Percentiles rank a stretch among this genome's conserved stretches.
Conservation (phyloP, 2,888 invertebrate species). For the Sericinus montela region DNA sequence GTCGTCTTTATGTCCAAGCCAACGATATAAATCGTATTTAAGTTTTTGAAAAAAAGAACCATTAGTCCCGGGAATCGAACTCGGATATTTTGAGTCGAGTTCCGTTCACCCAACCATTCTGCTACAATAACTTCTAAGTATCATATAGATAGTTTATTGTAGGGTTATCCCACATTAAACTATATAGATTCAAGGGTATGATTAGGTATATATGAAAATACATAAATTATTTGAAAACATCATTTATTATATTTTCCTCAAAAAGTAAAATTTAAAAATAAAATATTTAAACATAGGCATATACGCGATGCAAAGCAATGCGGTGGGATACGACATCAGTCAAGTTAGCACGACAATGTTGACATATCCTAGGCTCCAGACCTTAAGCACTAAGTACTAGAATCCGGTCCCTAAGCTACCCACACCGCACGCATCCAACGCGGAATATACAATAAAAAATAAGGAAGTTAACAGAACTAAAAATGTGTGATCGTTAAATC, state of each 20-base stretch:
- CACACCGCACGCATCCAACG: constrained; percentile 35
- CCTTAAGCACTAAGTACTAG: constrained; percentile 3
- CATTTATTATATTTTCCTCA: constrained; percentile 77
- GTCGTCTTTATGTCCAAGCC: too few relatives aligned
- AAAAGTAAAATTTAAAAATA: constrained; percentile 78
- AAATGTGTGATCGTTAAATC: constrained; percentile 65
- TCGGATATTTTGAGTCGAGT: too few relatives aligned
- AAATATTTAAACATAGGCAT: constrained; percentile 74
- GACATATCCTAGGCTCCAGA: background rate
- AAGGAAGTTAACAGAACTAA: constrained; percentile 60
- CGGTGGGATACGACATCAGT: constrained; percentile 32
- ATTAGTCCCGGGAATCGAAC: too few relatives aligned
- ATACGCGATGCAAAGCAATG: constrained; percentile 55
- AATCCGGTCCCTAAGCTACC: background rate
- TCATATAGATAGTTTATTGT: too few relatives aligned
- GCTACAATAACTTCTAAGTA: too few relatives aligned
- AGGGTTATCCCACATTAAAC: too few relatives aligned
- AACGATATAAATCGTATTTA: too few relatives aligned
- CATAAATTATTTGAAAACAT: constrained; percentile 70
- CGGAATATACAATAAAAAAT: constrained; percentile 55
- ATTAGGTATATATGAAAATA: constrained; percentile 21
- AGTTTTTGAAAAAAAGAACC: too few relatives aligned
- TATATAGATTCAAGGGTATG: too few relatives aligned
- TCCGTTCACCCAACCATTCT: too few relatives aligned
- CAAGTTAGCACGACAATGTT: constrained; percentile 8